Evolutionary conservation across 2,797 vertebrate species (phyloP).

Genomic region (Xiphophorus birchmanni): DNA sequence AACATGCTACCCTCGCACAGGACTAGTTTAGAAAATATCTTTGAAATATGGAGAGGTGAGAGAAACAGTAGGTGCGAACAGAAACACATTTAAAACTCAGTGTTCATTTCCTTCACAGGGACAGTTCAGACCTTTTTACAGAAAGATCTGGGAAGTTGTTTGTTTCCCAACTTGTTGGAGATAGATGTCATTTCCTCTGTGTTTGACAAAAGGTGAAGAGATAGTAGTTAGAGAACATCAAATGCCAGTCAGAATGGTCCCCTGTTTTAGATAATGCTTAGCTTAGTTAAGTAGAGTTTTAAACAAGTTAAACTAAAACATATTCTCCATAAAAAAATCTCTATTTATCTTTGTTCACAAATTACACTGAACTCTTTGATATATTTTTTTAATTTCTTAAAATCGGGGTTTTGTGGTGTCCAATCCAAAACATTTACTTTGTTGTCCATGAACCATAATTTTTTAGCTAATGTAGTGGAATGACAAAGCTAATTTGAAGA

Average conservation of each 20-base stretch:
- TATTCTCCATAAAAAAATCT: not conserved
- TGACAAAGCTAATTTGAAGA: not conserved
- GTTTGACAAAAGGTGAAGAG: not conserved
- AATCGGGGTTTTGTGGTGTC: not conserved
- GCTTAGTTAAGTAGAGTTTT: not conserved
- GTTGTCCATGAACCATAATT: not conserved
- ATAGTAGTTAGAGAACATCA: not conserved
- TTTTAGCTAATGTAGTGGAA: not conserved
- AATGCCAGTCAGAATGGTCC: not conserved
- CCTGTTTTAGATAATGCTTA: not conserved
- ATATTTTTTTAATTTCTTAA: not conserved
- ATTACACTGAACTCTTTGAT: not conserved
- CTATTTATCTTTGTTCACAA: not conserved
- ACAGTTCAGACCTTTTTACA: not conserved
- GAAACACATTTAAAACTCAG: not conserved
- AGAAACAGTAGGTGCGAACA: not conserved
- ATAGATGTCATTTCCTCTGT: not conserved
- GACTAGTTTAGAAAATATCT: constrained; percentile 26
- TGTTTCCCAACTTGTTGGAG: not conserved
- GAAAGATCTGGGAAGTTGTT: not conserved
- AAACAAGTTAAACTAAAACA: not conserved
- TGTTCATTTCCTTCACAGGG: not conserved
- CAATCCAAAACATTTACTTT: not conserved
- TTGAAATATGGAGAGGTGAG: constrained; percentile 1
- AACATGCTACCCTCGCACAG: constrained; percentile 7